phyloP scores from a whole-genome alignment of 2,888 invertebrate genomes.

The Drepanosiphum platanoidis region DNA sequence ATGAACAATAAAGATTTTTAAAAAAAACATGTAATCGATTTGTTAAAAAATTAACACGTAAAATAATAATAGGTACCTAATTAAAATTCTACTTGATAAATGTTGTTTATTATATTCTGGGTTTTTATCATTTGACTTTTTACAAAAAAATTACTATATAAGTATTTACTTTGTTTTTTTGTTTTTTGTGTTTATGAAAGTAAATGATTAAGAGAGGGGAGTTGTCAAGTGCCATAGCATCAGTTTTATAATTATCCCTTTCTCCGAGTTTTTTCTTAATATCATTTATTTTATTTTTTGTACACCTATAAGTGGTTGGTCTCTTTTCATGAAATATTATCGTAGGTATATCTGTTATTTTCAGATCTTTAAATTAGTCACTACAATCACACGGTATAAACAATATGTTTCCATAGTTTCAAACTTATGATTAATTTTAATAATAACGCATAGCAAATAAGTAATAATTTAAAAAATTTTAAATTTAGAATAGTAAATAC shows the following conservation, averaged over 20 bases:
- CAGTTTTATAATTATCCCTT: slow-evolving; percentile 32
- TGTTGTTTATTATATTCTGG: background rate
- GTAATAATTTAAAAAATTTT: no score
- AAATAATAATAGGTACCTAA: background rate
- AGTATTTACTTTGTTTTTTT: slow-evolving; percentile 22
- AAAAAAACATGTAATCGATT: no score
- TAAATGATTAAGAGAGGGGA: slow-evolving; percentile 2
- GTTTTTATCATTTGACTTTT: background rate
- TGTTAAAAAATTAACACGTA: no score
- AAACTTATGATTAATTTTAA: no score
- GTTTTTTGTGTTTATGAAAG: no score
- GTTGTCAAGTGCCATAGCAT: background rate
- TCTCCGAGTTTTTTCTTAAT: background rate
- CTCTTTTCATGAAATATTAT: slow-evolving; percentile 12
- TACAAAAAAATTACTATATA: background rate
- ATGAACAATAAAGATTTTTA: no score
- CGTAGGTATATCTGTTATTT: background rate
- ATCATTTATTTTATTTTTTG: background rate
- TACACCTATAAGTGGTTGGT: background rate
- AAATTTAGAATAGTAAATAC: no score
- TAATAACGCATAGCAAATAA: no score
- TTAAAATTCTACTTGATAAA: background rate
- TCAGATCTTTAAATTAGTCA: slow-evolving; percentile 7
- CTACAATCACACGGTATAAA: background rate
- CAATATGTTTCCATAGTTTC: no score